These are phyloP conservation scores for Scortum barcoo DNA, from an alignment of 2,113 vertebrate genomes.

Conservation along the genomic window DNA sequence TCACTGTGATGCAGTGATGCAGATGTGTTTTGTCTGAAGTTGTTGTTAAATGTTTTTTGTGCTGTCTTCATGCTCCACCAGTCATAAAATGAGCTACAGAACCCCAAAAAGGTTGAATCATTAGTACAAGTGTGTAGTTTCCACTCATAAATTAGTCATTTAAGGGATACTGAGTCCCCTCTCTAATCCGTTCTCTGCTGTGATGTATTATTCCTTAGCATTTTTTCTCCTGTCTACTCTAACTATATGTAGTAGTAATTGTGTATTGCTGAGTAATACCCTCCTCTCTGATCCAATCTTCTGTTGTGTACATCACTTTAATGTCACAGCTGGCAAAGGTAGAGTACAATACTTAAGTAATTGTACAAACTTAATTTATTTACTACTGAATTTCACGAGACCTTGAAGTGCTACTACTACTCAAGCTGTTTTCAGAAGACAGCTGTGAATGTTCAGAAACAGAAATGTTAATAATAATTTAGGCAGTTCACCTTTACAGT, in stretches of 20 bases:
- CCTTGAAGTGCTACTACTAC: neutral
- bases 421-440: neutral
- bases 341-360: too few relatives aligned
- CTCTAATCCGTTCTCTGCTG: neutral
- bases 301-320: too few relatives aligned
- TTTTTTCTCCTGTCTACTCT: neutral
- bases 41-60: neutral
- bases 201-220: neutral
- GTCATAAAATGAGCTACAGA: neutral
- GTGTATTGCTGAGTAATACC: neutral
- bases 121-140: neutral
- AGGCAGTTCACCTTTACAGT: neutral
- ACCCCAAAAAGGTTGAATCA: neutral
- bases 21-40: neutral
- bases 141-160: neutral
- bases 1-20: neutral
- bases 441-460: neutral
- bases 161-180: neutral
- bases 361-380: too few relatives aligned
- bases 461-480: neutral
- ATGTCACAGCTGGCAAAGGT: too few relatives aligned
- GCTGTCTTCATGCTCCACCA: neutral
- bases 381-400: neutral
- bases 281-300: neutral
- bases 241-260: neutral